A percentile compares a stretch with the other conserved stretches of the same genome.
These are phyloP conservation scores for Eupithecia subfuscata DNA, from an alignment of 2,888 invertebrate genomes.

Conservation along the genomic window DNA sequence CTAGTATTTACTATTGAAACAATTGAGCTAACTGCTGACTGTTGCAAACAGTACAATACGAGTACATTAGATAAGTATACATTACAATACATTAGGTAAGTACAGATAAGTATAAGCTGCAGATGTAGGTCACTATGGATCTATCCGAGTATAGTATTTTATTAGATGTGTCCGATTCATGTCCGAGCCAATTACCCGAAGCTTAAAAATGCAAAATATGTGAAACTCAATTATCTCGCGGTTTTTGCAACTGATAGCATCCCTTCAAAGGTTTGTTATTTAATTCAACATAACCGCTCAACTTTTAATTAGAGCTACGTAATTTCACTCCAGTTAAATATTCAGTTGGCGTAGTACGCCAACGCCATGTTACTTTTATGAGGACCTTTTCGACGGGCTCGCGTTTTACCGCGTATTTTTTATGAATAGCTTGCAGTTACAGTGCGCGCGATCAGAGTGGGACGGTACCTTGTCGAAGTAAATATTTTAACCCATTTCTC, in stretches of 20 bases:
- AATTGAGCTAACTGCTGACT: too few relatives aligned
- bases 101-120: too few relatives aligned
- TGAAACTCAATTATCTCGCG: background rate
- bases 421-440: background rate
- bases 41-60: too few relatives aligned
- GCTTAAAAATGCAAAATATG: too few relatives aligned
- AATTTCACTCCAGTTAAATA: slow-evolving; percentile 54
- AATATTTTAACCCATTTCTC: background rate
- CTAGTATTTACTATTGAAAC: too few relatives aligned
- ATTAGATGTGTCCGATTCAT: too few relatives aligned
- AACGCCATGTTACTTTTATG: slow-evolving; percentile 13
- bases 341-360: slow-evolving; percentile 45
- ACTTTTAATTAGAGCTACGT: slow-evolving; percentile 61
- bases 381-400: background rate
- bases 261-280: slow-evolving; percentile 48
- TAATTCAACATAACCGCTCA: slow-evolving; percentile 53
- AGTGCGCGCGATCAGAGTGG: background rate
- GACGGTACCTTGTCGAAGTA: background rate
- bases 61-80: too few relatives aligned
- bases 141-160: too few relatives aligned
- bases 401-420: background rate
- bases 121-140: too few relatives aligned
- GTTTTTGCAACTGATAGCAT: slow-evolving; percentile 30
- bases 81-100: too few relatives aligned
- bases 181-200: too few relatives aligned